Conservation (phyloP, 2,113 vertebrate genomes). For the Marmota flaviventris region DNA sequence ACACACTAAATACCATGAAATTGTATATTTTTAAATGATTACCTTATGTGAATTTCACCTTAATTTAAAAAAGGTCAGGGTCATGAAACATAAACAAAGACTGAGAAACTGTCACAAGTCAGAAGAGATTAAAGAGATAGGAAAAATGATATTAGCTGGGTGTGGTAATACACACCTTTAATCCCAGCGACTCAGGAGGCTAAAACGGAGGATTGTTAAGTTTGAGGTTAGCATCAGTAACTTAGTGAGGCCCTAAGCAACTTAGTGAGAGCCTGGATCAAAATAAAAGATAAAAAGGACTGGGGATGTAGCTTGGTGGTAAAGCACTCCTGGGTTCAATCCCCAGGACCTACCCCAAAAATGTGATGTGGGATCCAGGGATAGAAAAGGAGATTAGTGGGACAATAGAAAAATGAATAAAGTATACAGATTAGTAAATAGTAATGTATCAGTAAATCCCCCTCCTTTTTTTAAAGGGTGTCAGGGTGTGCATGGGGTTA, state of each 20-base stretch:
- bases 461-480: background rate
- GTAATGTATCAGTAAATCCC: too few species aligned
- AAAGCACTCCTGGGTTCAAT: background rate
- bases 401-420: background rate
- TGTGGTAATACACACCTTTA: background rate
- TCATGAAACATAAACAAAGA: background rate
- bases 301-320: background rate
- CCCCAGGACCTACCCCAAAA: too few species aligned
- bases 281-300: background rate
- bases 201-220: background rate
- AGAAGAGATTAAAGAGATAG: background rate
- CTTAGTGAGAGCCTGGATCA: background rate
- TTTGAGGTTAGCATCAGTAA: background rate
- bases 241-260: background rate
- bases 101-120: background rate
- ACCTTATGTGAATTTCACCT: background rate
- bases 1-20: background rate
- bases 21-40: background rate
- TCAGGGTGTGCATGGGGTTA: background rate
- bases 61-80: background rate
- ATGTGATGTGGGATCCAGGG: too few species aligned
- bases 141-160: background rate
- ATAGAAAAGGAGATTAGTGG: background rate
- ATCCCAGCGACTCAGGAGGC: background rate
- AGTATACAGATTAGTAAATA: fast-evolving